These are phyloP conservation scores for Limanda limanda DNA, from an alignment of 2,113 vertebrate species.

Conservation along the genomic window DNA sequence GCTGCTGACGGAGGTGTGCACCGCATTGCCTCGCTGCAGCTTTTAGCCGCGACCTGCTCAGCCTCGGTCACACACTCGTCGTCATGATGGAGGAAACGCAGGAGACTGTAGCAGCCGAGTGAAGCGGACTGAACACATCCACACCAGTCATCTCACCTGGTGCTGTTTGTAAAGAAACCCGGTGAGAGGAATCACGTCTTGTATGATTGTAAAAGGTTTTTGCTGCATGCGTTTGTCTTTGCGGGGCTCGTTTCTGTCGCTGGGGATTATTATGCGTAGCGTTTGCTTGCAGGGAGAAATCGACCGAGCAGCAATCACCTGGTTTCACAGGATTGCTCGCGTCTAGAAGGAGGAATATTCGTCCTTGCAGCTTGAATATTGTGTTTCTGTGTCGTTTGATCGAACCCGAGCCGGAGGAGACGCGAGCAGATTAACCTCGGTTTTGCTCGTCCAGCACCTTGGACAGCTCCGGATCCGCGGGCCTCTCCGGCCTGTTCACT, in stretches of 20 bases:
- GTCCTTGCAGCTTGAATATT: neutral
- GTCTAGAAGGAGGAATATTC: neutral
- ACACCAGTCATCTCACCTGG: neutral
- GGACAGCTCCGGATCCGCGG: conserved; percentile 61
- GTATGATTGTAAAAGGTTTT: neutral
- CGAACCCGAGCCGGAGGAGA: neutral
- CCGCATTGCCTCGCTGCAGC: neutral
- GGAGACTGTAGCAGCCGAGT: conserved; percentile 51
- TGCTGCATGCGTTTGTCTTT: neutral
- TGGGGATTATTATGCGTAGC: conserved; percentile 41
- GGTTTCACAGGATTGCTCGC: neutral
- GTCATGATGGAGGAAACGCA: conserved; percentile 79
- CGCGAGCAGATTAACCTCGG: neutral
- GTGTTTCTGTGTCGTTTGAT: neutral
- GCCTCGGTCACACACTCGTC: conserved; percentile 18
- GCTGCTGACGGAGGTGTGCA: no score
- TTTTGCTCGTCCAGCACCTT: conserved; percentile 50
- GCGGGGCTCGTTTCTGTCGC: neutral
- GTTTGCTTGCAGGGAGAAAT: conserved; percentile 2
- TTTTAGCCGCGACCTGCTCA: neutral
- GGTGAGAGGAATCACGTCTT: conserved; percentile 16
- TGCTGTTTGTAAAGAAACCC: neutral
- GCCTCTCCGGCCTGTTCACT: conserved; percentile 23
- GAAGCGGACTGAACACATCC: conserved; percentile 40
- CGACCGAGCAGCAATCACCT: neutral